phyloP scores from a whole-genome alignment of 2,888 invertebrate genomes.

The Cynaeus angustus region DNA sequence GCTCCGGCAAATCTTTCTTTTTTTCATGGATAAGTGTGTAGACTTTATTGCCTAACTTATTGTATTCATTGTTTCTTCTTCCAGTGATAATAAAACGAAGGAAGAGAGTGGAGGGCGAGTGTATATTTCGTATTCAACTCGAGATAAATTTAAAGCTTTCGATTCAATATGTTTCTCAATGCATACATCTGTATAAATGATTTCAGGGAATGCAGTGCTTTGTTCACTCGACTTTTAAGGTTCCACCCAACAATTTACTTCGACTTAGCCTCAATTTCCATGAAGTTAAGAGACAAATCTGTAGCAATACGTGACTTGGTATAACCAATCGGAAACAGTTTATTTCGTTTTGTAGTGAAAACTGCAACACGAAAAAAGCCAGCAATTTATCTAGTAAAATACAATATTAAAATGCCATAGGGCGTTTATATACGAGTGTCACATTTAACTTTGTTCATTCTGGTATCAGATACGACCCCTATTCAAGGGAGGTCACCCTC shows the following conservation, averaged over 20 bases:
- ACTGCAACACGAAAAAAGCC: background rate
- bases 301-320: constrained; percentile 3
- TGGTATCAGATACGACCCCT: constrained; percentile 48
- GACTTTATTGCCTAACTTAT: constrained; percentile 37
- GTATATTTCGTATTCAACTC: constrained; percentile 40
- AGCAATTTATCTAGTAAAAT: background rate
- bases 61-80: constrained; percentile 40
- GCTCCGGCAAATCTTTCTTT: constrained; percentile 11
- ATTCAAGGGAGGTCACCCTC: constrained; percentile 41
- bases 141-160: constrained; percentile 58
- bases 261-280: constrained; percentile 31
- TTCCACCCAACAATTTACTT: constrained; percentile 23
- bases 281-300: constrained; percentile 16
- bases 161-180: constrained; percentile 58
- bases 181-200: constrained; percentile 59
- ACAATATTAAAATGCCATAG: constrained; percentile 48
- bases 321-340: background rate
- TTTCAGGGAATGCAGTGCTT: constrained; percentile 55
- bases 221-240: constrained; percentile 53
- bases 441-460: constrained; percentile 49
- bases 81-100: constrained; percentile 38
- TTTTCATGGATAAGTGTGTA: constrained; percentile 34
- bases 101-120: constrained; percentile 30
- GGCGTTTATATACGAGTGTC: constrained; percentile 50
- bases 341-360: background rate